Conservation (phyloP, 2,888 invertebrate species). For the Netelia melanura region DNA sequence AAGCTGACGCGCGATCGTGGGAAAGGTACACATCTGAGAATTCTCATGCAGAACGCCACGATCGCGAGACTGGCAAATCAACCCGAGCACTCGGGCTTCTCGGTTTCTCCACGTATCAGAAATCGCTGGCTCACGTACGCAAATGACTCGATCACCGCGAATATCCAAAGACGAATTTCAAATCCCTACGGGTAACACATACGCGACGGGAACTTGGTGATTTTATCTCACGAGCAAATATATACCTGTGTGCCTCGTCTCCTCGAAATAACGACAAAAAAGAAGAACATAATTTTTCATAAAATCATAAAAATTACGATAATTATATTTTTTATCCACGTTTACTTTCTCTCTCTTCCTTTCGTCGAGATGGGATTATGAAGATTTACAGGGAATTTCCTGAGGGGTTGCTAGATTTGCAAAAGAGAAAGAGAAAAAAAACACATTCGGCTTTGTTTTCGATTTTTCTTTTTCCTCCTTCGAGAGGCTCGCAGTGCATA, state of each 20-base stretch:
- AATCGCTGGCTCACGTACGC: slow-evolving; percentile 66
- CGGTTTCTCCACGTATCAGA: slow-evolving; percentile 54
- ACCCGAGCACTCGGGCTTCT: slow-evolving; percentile 13
- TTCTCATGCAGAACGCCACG: slow-evolving; percentile 67
- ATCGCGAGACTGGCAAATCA: slow-evolving; percentile 52
- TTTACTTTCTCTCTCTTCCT: background rate
- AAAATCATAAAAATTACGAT: slow-evolving; percentile 24
- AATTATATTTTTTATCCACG: slow-evolving; percentile 6
- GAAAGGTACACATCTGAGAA: slow-evolving; percentile 43
- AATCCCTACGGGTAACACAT: background rate
- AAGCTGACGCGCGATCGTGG: slow-evolving; percentile 27
- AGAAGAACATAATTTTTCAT: background rate
- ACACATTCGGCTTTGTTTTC: slow-evolving; percentile 16
- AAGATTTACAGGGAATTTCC: slow-evolving; percentile 32
- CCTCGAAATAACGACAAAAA: background rate
- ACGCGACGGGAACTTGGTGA: slow-evolving; percentile 12
- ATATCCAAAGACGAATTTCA: slow-evolving; percentile 54
- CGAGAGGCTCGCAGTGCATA: slow-evolving; percentile 9
- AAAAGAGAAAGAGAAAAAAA: slow-evolving; percentile 39
- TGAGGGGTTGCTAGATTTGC: slow-evolving; percentile 22
- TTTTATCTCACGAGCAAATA: slow-evolving; percentile 42
- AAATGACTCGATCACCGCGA: slow-evolving; percentile 63
- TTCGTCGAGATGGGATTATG: background rate
- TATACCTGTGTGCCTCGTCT: background rate
- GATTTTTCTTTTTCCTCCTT: slow-evolving; percentile 3